Conservation (phyloP, 2,888 invertebrate genomes). For the Amphipoea lucens region DNA sequence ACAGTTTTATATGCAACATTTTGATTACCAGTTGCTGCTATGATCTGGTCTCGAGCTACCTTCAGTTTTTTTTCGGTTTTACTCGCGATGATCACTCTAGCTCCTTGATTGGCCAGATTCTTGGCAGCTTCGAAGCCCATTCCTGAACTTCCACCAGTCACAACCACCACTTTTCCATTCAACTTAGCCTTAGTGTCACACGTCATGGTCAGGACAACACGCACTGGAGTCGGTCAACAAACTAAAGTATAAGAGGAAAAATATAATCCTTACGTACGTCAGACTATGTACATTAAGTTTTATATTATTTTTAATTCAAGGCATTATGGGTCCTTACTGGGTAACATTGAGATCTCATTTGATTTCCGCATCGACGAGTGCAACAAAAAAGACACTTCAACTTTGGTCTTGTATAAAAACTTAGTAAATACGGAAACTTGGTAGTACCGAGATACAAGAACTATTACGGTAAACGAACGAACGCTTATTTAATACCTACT, state of each 20-base stretch:
- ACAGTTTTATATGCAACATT: slow-evolving; percentile 78
- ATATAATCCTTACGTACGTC: slow-evolving; percentile 48
- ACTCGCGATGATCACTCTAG: slow-evolving; percentile 88
- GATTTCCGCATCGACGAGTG: slow-evolving; percentile 47
- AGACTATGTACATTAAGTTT: slow-evolving; percentile 42
- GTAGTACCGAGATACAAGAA: too few relatives aligned
- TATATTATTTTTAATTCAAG: slow-evolving; percentile 65
- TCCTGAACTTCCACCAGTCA: slow-evolving; percentile 86
- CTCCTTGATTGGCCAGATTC: slow-evolving; percentile 85
- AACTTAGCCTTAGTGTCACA: slow-evolving; percentile 76
- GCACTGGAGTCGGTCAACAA: slow-evolving; percentile 35
- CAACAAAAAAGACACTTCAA: slow-evolving; percentile 24
- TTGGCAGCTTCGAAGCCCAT: slow-evolving; percentile 86
- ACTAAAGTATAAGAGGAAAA: slow-evolving; percentile 66
- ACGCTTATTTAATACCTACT: too few relatives aligned
- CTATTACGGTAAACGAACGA: too few relatives aligned
- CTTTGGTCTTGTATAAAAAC: slow-evolving; percentile 22
- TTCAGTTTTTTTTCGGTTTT: slow-evolving; percentile 85
- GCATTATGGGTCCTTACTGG: slow-evolving; percentile 62
- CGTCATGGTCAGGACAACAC: slow-evolving; percentile 61
- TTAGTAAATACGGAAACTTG: slow-evolving; percentile 4
- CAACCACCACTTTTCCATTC: slow-evolving; percentile 81
- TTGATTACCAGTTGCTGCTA: slow-evolving; percentile 77
- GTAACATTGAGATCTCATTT: slow-evolving; percentile 62
- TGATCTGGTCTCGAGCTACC: slow-evolving; percentile 78